Conservation (phyloP, 2,888 invertebrate species). For the Acleris cristana region DNA sequence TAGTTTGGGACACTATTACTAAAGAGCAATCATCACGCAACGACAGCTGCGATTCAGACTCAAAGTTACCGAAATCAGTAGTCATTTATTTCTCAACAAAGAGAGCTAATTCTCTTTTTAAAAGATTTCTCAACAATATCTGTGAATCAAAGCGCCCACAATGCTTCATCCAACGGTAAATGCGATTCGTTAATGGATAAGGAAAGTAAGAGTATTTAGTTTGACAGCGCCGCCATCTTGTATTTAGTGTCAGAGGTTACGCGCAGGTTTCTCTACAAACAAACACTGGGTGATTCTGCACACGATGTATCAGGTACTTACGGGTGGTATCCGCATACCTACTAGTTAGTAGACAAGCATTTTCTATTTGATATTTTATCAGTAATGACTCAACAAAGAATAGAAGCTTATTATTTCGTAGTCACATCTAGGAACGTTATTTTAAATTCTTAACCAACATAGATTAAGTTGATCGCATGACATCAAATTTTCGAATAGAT, state of each 20-base stretch:
- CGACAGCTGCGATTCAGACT: slow-evolving; percentile 19
- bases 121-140: slow-evolving; percentile 58
- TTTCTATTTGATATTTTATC: slow-evolving; percentile 1
- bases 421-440: too few relatives aligned
- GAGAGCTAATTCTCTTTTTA: slow-evolving; percentile 55
- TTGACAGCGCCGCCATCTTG: slow-evolving; percentile 77
- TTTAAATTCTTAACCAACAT: too few relatives aligned
- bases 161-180: slow-evolving; percentile 61
- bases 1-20: slow-evolving; percentile 6
- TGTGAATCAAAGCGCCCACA: slow-evolving; percentile 53
- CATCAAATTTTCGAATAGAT: too few relatives aligned
- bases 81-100: slow-evolving; percentile 53
- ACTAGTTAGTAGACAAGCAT: background rate
- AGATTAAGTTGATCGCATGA: too few relatives aligned
- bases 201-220: slow-evolving; percentile 75
- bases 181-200: slow-evolving; percentile 67
- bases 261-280: slow-evolving; percentile 69
- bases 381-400: background rate
- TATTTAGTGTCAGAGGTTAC: slow-evolving; percentile 73
- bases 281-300: slow-evolving; percentile 62
- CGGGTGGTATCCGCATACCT: slow-evolving; percentile 19
- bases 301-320: slow-evolving; percentile 22
- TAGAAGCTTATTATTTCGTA: too few relatives aligned
- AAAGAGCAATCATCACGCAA: slow-evolving; percentile 12
- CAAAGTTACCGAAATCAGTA: slow-evolving; percentile 43